Percentiles rank a stretch among this genome's conserved stretches.
Evolutionary conservation across 1,140 invertebrate genomes (phyloP).

Genomic region (Diorhabda sublineata): DNA sequence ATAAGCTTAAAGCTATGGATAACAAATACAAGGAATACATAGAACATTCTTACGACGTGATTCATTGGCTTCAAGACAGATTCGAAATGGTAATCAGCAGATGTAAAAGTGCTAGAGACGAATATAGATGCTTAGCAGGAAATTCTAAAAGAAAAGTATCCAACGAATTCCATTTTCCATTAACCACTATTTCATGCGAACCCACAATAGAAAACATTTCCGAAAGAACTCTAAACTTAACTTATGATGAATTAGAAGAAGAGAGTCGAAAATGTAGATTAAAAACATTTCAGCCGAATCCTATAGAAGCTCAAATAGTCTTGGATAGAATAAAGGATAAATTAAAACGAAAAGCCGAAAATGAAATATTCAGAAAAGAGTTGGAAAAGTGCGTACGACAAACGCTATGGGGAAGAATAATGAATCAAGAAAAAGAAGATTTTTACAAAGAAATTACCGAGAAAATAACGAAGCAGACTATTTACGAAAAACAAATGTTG

Average conservation of each 20-base stretch:
- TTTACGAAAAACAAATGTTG: slow-evolving; percentile 60
- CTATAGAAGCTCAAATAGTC: slow-evolving; percentile 31
- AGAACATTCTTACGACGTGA: slow-evolving; percentile 48
- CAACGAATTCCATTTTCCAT: background rate
- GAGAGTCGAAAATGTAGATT: slow-evolving; percentile 14
- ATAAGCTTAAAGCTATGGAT: slow-evolving; percentile 31
- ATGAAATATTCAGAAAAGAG: slow-evolving; percentile 31
- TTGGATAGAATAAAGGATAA: slow-evolving; percentile 40
- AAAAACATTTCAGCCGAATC: slow-evolving; percentile 24
- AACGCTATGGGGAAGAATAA: slow-evolving; percentile 44
- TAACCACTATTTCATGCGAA: background rate
- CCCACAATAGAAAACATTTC: slow-evolving; percentile 5
- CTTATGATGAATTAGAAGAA: slow-evolving; percentile 30
- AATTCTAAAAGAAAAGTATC: slow-evolving; percentile 15
- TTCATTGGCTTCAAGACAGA: slow-evolving; percentile 55
- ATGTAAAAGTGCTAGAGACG: slow-evolving; percentile 30
- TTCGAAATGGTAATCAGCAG: slow-evolving; percentile 36
- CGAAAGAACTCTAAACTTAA: slow-evolving; percentile 5
- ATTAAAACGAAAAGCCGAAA: slow-evolving; percentile 26
- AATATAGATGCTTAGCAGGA: slow-evolving; percentile 29
- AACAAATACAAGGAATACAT: slow-evolving; percentile 44
- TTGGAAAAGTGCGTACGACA: slow-evolving; percentile 43
- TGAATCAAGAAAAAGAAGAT: slow-evolving; percentile 47
- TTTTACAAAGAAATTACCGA: slow-evolving; percentile 50
- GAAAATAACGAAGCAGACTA: slow-evolving; percentile 55